Evolutionary conservation across 2,113 vertebrate genomes (phyloP).

Genomic region (Cyprinodon variegatus): DNA sequence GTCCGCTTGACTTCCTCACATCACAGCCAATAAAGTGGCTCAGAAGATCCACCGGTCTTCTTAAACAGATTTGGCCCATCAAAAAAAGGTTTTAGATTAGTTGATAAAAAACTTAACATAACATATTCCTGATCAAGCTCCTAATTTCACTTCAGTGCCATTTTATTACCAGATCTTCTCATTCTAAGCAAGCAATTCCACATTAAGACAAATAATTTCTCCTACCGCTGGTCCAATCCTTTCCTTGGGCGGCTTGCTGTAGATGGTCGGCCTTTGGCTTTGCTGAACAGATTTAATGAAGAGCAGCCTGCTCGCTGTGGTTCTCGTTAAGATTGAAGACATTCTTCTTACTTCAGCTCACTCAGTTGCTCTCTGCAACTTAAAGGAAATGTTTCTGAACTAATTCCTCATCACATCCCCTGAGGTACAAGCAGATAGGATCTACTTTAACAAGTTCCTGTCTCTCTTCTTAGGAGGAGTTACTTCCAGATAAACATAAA

Average conservation of each 20-base stretch:
- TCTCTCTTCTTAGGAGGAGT: constrained; percentile 66
- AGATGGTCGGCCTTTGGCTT: constrained; percentile 59
- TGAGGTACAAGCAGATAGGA: constrained; percentile 49
- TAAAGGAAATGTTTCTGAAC: constrained; percentile 27
- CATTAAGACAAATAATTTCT: constrained; percentile 26
- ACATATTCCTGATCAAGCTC: neutral
- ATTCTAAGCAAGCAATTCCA: neutral
- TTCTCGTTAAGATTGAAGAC: constrained; percentile 55
- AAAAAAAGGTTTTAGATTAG: neutral
- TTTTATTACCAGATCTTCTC: neutral
- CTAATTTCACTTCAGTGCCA: constrained; percentile 1
- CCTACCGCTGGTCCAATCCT: constrained; percentile 80
- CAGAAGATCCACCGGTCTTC: constrained; percentile 16
- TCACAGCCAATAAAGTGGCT: constrained; percentile 46
- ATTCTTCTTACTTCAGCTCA: constrained; percentile 47
- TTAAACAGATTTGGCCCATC: constrained; percentile 3
- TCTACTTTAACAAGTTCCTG: constrained; percentile 54
- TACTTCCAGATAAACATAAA: constrained; percentile 54
- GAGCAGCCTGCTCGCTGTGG: constrained; percentile 12
- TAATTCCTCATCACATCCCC: constrained; percentile 53
- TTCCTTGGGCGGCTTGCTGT: constrained; percentile 77
- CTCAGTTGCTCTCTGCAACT: constrained; percentile 12
- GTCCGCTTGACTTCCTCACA: constrained; percentile 60
- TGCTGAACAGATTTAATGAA: constrained; percentile 34
- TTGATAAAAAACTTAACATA: neutral